Base-by-base conservation (phyloP, 2,113 vertebrate genomes). In the Benitochromis conjunctus region DNA sequence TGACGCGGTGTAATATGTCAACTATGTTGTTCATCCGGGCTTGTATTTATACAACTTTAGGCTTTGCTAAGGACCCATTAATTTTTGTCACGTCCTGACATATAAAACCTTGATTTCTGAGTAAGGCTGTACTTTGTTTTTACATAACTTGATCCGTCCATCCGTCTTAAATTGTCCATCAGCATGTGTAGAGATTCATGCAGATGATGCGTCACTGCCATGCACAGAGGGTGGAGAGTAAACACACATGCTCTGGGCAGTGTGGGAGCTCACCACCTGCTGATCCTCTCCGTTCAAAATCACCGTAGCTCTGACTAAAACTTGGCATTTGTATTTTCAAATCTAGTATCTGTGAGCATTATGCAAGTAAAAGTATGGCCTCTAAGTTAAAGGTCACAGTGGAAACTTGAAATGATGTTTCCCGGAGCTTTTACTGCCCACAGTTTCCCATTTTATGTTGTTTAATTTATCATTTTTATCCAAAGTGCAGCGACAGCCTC, bases 241-340 rank as follows among this genome's bases (percentile, higher is more conserved):
- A 93, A 91, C 86, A 91, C 89, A 86, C 84, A 66, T 87, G 88
- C 60, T 89, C 74, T 74, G 82, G 86, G 60, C 87, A 79, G 26
- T 55, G 83, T 82, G 83, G 57, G 85, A 81, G 34, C 51, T 21
- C 26, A 53, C n/a, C 46, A 86, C 85, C 53, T 62, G 80, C 31
- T 12, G 21, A 36, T 66, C 0, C 18, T 43, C 1, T 41, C 12
- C 29, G 29, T 10, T 43, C 2, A 76, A 46, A 78, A 84, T 26
- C 1, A 24, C 5, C 9, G 41, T 4, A 46, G 58, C n/a, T 69
- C 48, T 56, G 76, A 46, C 34, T 57, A 34, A 1, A 58, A 80
- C 48, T 58, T 19, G 24, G 56, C 18, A 36, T 66, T 66, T 38
- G 5, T 9, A 54, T 4, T 54, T 82, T 10, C 4, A 0, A 43